These are phyloP conservation scores for Tauraco hartlaubi DNA, from an alignment of 2,797 vertebrate genomes.

Conservation along the genomic window DNA sequence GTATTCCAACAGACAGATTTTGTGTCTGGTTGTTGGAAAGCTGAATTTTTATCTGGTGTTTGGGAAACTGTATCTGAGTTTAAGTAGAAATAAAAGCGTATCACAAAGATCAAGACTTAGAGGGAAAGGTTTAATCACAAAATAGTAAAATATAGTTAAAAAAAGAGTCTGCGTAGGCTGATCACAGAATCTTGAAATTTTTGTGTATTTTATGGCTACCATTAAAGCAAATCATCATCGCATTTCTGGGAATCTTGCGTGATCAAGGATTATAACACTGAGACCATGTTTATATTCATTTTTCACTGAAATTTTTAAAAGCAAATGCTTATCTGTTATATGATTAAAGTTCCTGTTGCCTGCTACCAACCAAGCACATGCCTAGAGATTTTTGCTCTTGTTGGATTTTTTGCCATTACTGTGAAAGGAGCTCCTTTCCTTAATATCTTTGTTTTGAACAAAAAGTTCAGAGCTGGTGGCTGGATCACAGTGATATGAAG, in stretches of 20 bases:
- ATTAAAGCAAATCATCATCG: constrained; percentile 9
- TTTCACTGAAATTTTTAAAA: not conserved
- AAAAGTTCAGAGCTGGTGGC: not conserved
- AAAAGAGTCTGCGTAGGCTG: not conserved
- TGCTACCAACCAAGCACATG: not conserved
- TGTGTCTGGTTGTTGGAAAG: constrained; percentile 14
- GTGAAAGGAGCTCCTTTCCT: not conserved
- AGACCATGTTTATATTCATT: constrained; percentile 14
- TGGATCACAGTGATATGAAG: not conserved
- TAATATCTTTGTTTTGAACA: not conserved
- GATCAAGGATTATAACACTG: constrained; percentile 28
- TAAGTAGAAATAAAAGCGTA: not conserved
- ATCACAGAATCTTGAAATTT: constrained; percentile 28
- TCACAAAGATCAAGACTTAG: not conserved
- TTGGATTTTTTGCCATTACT: not conserved
- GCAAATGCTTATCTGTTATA: not conserved
- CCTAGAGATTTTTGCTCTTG: not conserved
- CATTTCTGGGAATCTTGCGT: constrained; percentile 28
- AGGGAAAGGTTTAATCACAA: not conserved
- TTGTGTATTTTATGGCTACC: constrained; percentile 26
- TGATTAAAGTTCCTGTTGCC: not conserved
- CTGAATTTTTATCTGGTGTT: constrained; percentile 42
- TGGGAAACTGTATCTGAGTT: not conserved
- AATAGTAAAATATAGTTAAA: not conserved
- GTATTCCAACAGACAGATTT: not conserved